phyloP scores from a whole-genome alignment of 2,888 invertebrate species.

The Eupithecia pulchellata region DNA sequence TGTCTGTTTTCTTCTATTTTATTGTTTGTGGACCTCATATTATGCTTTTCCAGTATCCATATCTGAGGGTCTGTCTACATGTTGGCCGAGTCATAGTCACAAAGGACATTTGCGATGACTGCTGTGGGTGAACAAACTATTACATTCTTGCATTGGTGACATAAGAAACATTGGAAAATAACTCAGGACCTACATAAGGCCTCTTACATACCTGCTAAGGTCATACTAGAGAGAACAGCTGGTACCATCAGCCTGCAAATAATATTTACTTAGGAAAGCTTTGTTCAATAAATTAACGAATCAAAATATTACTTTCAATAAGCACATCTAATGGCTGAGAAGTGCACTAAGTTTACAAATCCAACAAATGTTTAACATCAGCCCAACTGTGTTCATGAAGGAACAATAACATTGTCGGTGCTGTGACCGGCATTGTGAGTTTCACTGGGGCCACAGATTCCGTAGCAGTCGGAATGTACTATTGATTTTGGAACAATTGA shows the following conservation, averaged over 20 bases:
- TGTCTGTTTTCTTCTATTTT: constrained; percentile 12
- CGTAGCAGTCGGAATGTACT: constrained; percentile 29
- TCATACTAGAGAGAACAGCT: not conserved
- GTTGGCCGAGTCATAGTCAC: not conserved
- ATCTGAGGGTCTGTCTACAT: not conserved
- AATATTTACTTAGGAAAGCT: no score
- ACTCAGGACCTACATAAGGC: not conserved
- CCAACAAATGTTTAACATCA: constrained; percentile 42
- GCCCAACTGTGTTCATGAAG: constrained; percentile 47
- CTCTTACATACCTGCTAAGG: no score
- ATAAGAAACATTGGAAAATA: not conserved
- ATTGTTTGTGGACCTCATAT: not conserved
- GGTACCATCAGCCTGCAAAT: not conserved
- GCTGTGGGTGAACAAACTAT: not conserved
- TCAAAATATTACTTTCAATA: constrained; percentile 16
- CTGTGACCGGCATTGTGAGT: constrained; percentile 53
- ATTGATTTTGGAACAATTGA: constrained; percentile 62
- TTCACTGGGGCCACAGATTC: constrained; percentile 44
- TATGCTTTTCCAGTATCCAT: not conserved
- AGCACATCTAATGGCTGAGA: constrained; percentile 26
- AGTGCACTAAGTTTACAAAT: constrained; percentile 44
- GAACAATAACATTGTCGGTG: constrained; percentile 55
- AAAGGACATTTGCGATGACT: not conserved
- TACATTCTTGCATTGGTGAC: not conserved
- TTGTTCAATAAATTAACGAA: not conserved